Evolutionary conservation across 2,113 vertebrate genomes (phyloP), one percentile per base, ranked within the genome.

Genomic region (Dasypus novemcinctus): DNA sequence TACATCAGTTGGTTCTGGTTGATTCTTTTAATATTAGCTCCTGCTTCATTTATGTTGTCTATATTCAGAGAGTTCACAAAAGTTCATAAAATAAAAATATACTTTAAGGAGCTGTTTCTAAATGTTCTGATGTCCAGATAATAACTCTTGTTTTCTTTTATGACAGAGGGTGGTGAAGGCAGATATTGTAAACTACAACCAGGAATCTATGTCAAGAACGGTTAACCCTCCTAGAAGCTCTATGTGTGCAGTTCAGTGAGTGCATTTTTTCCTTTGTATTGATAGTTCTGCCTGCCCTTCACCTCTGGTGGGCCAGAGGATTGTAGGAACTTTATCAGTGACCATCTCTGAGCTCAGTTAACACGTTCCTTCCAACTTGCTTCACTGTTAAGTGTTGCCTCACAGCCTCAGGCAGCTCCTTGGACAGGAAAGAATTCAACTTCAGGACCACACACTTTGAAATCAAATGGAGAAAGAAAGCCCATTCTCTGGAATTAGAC

Each of bases 181-280:
- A 79, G 99, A 99, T 97, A 99, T 99, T 97, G 99, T 99, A 97
- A 99, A 99, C 99, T 99, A 99, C 99, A 99, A 98, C 97, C 99
- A 99, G 98, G 99, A 99, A 93, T 98, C 99, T 5, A 97, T 99
- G 98, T 97, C 99, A 95, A 99, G 98, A 98, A 99, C 15, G 99
- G 96, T 99, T 93, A 99, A 99, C 98, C 98, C 99, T 97, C 99
- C 99, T 36, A 98, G 99, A 97, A 99, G 99, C 98, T 99, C 99
- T 20, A 99, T 99, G 99, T 99, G 99, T 98, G 98, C 98, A 78
- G 97, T 99, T 83, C 99, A 99, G 49, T 99, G 98, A 99, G 96
- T 12, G 8, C 20, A 12, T 99, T 27, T 95, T 69, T 74, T 63
- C 92, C 57, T 92, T 36, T 81, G 75, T 63, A 78, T 84, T 43